phyloP scores from a whole-genome alignment of 2,113 vertebrate genomes.

The Columba livia region DNA sequence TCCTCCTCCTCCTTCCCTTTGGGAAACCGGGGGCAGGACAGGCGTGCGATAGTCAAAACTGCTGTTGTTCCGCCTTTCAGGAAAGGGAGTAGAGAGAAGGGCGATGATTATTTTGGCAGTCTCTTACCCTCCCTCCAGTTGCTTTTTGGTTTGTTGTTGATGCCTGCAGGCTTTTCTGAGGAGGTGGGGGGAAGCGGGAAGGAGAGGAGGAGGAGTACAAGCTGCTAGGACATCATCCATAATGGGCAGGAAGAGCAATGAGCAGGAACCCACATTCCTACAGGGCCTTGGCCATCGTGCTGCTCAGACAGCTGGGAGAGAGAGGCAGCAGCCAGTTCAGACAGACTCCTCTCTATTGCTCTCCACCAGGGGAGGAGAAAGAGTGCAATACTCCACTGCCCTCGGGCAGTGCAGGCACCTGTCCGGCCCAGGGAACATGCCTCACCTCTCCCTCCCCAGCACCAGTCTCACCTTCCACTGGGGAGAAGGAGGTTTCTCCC shows the following conservation, averaged over 20 bases:
- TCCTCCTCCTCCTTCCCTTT: slow-evolving; percentile 29
- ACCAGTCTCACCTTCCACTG: slow-evolving; percentile 37
- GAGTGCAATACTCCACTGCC: slow-evolving; percentile 30
- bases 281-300: background rate
- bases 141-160: slow-evolving; percentile 66
- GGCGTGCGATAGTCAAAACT: background rate
- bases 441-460: background rate
- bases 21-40: slow-evolving; percentile 22
- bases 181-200: background rate
- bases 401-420: background rate
- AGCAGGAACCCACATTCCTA: slow-evolving; percentile 52
- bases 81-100: slow-evolving; percentile 42
- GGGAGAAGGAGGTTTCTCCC: slow-evolving; percentile 14
- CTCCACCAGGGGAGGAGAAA: slow-evolving; percentile 16
- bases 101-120: slow-evolving; percentile 64
- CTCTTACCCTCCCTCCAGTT: slow-evolving; percentile 55
- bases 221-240: slow-evolving; percentile 57
- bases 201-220: slow-evolving; percentile 32
- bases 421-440: slow-evolving; percentile 14
- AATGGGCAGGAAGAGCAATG: slow-evolving; percentile 45
- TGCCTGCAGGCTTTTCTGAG: slow-evolving; percentile 51
- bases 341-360: slow-evolving; percentile 40
- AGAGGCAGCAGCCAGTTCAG: slow-evolving; percentile 20
- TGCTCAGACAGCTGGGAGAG: slow-evolving; percentile 26
- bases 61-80: background rate